Evolutionary conservation across 2,888 invertebrate genomes (phyloP), one percentile per base, ranked within the genome.

Genomic region (Agrochola lychnidis): DNA sequence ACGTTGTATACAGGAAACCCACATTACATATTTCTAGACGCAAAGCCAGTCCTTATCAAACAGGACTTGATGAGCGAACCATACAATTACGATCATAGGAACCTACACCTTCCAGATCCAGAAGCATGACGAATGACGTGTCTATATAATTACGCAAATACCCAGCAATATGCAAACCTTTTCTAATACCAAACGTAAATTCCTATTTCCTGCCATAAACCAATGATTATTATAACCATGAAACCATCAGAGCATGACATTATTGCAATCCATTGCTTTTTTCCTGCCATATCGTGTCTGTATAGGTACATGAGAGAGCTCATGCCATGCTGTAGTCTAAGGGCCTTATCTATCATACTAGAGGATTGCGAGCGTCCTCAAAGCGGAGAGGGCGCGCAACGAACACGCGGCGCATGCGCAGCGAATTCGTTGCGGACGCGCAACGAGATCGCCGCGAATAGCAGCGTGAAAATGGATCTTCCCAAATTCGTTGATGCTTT

Each of bases 141-240:
- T 67, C 53, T 70, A 25, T 77, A 22, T 81, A 76, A 85, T 82
- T 82, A 82, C 69, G 76, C 57, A 81, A 76, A 82, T 81, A 76
- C 62, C 57, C 71, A 57, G 71, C 76, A 69, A 81, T 85, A 85
- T 70, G 57, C 62, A 70, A 85, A 82, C 57, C 53, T 76, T 85
- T 85, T 70, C 62, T 81, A 72, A 81, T 82, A 51, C 57, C 30
- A 68, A 69, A 84, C 56, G 70, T 72, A 80, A 69, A 70, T 63
- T 73, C 62, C 70, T 53, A 76, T 81, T 85, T 72, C 69, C 53
- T 62, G 56, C 53, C 51, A 68, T 62, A 36, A 59, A 62, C 66
- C 53, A 67, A 67, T 69, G 22, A 62, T 78, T 63, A 73, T 79
- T 56, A 56, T 16, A 68, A 62, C 57, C 40, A 48, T 73, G n/a